These are phyloP conservation scores for Atherinosoma microstoma DNA, from an alignment of 2,797 vertebrate genomes.

Conservation along the genomic window DNA sequence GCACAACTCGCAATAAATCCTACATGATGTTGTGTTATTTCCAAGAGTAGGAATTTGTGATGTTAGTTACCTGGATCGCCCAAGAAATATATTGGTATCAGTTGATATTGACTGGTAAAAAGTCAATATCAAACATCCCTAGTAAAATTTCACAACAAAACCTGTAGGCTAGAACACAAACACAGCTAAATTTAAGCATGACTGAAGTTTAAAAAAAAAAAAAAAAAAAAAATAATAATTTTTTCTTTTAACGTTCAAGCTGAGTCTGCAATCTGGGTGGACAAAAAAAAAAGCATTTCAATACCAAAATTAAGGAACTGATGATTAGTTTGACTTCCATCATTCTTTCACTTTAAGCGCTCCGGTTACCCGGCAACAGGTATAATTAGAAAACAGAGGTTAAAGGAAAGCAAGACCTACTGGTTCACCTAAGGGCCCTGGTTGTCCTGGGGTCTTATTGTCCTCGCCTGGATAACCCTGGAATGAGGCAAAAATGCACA, in stretches of 20 bases:
- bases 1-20: too few relatives aligned
- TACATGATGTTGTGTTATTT: too few relatives aligned
- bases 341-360: slow-evolving; percentile 28
- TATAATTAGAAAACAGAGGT: slow-evolving; percentile 65
- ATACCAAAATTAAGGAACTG: too few relatives aligned
- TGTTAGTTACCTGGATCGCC: too few relatives aligned
- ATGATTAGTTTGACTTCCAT: slow-evolving; percentile 23
- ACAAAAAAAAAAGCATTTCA: too few relatives aligned
- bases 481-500: slow-evolving; percentile 55
- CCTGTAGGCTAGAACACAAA: neutral
- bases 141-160: neutral
- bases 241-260: neutral
- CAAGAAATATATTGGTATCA: too few relatives aligned
- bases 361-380: slow-evolving; percentile 30
- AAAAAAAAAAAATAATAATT: too few relatives aligned
- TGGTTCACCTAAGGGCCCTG: slow-evolving; percentile 99
- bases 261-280: neutral
- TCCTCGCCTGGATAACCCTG: slow-evolving; percentile 96
- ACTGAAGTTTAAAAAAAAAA: neutral
- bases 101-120: too few relatives aligned
- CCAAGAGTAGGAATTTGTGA: too few relatives aligned
- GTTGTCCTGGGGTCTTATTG: slow-evolving; percentile 87
- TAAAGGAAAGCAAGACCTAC: slow-evolving; percentile 96
- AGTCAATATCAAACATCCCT: too few relatives aligned
- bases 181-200: slow-evolving; percentile 13